phyloP scores from a whole-genome alignment of 2,797 vertebrate genomes.

The Nannoperca australis region DNA sequence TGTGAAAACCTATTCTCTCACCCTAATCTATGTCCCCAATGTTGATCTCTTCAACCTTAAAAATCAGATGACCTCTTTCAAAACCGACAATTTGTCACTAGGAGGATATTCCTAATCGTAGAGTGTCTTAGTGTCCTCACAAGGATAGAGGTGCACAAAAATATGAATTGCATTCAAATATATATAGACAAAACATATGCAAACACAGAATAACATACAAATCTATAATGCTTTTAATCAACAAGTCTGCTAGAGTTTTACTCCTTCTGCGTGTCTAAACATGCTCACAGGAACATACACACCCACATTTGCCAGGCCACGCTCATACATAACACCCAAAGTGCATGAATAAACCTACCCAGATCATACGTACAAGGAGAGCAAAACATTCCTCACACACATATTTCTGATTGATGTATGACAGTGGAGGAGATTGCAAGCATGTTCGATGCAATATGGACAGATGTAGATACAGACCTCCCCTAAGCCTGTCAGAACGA shows the following conservation, averaged over 20 bases:
- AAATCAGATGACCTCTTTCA: constrained; percentile 29
- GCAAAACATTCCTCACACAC: constrained; percentile 24
- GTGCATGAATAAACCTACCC: constrained; percentile 55
- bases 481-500: constrained; percentile 61
- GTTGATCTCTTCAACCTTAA: constrained; percentile 20
- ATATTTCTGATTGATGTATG: constrained; percentile 54
- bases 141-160: constrained; percentile 38
- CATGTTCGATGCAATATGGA: constrained; percentile 63
- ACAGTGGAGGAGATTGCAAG: constrained; percentile 50
- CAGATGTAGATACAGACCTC: constrained; percentile 71
- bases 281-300: constrained; percentile 66
- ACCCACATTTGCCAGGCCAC: constrained; percentile 76
- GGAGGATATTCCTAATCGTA: constrained; percentile 30
- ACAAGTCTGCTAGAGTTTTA: constrained; percentile 79
- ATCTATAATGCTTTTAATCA: constrained; percentile 63
- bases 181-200: background rate
- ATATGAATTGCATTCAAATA: constrained; percentile 16
- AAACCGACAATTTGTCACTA: constrained; percentile 25
- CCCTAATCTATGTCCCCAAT: constrained; percentile 12
- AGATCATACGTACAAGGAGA: constrained; percentile 43
- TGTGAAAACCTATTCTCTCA: constrained; percentile 10
- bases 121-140: constrained; percentile 48
- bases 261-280: constrained; percentile 57
- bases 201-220: constrained; percentile 25
- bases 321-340: constrained; percentile 66